Percentiles rank a stretch among this genome's conserved stretches.
Evolutionary conservation across 1,140 invertebrate species (phyloP).

Genomic region (Cherax destructor): DNA sequence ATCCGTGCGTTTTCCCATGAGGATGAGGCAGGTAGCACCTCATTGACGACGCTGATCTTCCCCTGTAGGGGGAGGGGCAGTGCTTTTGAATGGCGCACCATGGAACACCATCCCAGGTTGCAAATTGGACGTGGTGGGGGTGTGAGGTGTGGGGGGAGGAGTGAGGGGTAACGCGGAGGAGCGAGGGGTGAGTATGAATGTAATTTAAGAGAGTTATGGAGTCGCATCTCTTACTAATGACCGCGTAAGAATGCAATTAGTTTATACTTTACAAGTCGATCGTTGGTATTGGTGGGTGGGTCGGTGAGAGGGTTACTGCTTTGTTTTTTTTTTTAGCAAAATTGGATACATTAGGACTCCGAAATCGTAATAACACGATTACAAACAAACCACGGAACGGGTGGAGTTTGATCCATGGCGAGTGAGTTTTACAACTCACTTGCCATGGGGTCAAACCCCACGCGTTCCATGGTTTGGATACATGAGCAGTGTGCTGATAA

Average conservation of each 20-base stretch:
- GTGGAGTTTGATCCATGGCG: no score
- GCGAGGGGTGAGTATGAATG: constrained; percentile 28
- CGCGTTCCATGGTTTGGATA: no score
- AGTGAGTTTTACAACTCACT: no score
- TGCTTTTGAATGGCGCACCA: constrained; percentile 38
- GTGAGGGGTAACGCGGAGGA: no score
- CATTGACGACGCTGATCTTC: neutral
- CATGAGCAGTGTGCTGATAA: no score
- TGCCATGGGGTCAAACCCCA: no score
- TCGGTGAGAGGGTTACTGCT: no score
- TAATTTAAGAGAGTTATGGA: constrained; percentile 31
- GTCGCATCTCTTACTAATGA: neutral
- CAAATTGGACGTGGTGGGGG: constrained; percentile 37
- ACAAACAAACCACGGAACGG: no score
- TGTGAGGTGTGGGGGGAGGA: no score
- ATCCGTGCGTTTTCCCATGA: neutral
- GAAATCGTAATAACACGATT: no score
- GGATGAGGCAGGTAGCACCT: constrained; percentile 7
- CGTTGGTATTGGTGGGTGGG: neutral
- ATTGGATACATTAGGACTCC: no score
- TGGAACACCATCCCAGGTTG: neutral
- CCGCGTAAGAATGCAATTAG: neutral
- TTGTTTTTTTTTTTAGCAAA: no score
- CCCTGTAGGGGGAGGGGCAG: constrained; percentile 9
- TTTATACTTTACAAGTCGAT: neutral